A percentile compares a stretch with the other conserved stretches of the same genome.
Conservation (phyloP, 2,113 vertebrate genomes). For the Sylvietta virens region DNA sequence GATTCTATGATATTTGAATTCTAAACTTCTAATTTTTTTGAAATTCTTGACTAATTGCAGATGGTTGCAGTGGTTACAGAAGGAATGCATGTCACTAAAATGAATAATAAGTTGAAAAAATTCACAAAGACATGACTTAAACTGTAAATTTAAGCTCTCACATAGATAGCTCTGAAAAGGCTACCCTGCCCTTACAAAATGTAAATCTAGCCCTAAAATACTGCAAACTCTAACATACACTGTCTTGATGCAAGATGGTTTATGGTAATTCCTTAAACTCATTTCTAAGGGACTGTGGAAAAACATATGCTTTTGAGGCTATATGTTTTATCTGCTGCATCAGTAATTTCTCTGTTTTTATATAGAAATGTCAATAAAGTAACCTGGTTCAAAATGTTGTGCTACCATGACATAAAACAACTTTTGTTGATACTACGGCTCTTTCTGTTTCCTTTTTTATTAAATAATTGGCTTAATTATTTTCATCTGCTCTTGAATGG, state of each 20-base stretch:
- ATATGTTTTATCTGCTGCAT: neutral
- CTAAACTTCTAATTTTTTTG: neutral
- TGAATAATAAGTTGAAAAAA: neutral
- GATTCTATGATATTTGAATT: neutral
- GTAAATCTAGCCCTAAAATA: neutral
- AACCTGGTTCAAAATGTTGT: neutral
- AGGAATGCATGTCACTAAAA: neutral
- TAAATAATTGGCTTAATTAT: neutral
- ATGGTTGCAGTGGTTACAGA: neutral
- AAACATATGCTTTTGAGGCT: neutral
- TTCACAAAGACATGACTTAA: neutral
- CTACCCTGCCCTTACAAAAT: neutral
- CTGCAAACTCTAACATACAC: neutral
- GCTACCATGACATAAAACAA: neutral
- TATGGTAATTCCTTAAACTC: neutral
- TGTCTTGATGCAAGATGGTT: neutral
- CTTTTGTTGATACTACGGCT: neutral
- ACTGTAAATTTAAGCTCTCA: neutral
- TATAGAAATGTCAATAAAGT: neutral
- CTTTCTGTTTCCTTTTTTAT: neutral
- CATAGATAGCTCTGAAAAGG: neutral
- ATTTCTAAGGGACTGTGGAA: neutral
- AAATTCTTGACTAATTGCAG: neutral
- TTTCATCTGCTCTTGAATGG: neutral
- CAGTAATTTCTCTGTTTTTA: neutral